Base-by-base conservation (phyloP, 1,140 invertebrate genomes). In the Ceratina japonica region DNA sequence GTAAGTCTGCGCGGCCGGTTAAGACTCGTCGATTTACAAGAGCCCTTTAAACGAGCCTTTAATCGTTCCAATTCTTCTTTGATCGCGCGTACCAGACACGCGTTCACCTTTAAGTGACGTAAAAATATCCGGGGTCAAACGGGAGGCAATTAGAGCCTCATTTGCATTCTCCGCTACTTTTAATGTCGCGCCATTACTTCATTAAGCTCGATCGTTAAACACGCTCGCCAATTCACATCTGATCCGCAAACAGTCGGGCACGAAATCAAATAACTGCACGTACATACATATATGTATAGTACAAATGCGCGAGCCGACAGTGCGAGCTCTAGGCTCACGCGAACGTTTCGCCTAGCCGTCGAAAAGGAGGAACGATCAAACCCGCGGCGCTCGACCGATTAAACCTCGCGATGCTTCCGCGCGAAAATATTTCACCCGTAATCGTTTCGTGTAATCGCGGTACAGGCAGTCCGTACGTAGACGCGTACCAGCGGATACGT, bases 341-440 rank as follows among this genome's bases (percentile, higher is more conserved):
- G 20, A n/a, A 22, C 7, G 58, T 44, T 44, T 16, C 22, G 8
- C 5, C 0, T 0, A 3, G 8, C 10, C 1, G 12, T 12, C 8
- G 54, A 22, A 44, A 58, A 0, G 15, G 7, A n/a, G 27, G 2
- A 49, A 58, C 20, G n/a, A 64, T 37, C n/a, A 1, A 12, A 37
- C 20, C 20, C 27, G 18, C 24, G 16, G 31, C 16, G 24, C 3
- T 66, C 12, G 18, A 16, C 44, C 31, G 62, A 75, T 75, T 66
- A 68, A 54, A 68, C 13, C 18, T 56, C 63, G 10, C 16, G 31
- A 44, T 75, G 24, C 49, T 7, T 1, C 12, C 22, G 20, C 24
- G n/a, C 16, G 20, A 51, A 70, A 76, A 70, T 76, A 70, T 76
- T 69, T 59, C 5, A 2, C 5, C 63, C 1, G n/a, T 18, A 20